Base-by-base conservation (phyloP, 2,888 invertebrate genomes). In the Spialia ferax region DNA sequence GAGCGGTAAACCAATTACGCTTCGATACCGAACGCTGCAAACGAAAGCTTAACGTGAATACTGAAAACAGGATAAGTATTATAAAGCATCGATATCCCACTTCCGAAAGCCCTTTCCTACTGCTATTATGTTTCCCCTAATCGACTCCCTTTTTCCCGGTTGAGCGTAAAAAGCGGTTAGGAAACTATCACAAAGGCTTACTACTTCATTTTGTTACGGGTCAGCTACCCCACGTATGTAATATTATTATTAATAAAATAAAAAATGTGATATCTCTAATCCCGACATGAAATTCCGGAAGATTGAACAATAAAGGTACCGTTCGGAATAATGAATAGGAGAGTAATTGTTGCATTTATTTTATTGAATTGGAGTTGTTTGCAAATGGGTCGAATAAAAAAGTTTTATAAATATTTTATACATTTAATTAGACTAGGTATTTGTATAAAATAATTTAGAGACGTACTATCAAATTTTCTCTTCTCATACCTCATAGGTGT, bases 61-160 rank as follows among this genome's bases (percentile, higher is more conserved):
- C 35, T 48, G 13, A 57, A 64, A 48, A 48, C 26, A 18, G 56
- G 56, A 22, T 55, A 15, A n/a, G 10, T 45, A 57, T 35, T 29
- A 56, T n/a, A 42, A 45, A 55, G 45, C 56, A 22, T 29, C 29
- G n/a, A 56, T 56, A 63, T 35, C 56, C 15, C 32, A 50, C 10
- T 23, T n/a, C 18, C 3, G 63, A 26, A 20, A 29, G 35, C 54
- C 32, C 29, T 32, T 56, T 48, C 26, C n/a, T 18, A 56, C 45
- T 22, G 45, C 22, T 63, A 32, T 63, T 56, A 32, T 56, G 29
- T 56, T 63, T 63, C 42, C 45, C 22, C 45, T 63, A 56, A 63
- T 63, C 56, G 56, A 55, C 35, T 45, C 56, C 45, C 45, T 56
- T n/a, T 20, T 20, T 48, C 32, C 26, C 42, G 20, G 29, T 32